Base-by-base conservation (phyloP, 2,888 invertebrate species). In the Platynereis dumerilii region DNA sequence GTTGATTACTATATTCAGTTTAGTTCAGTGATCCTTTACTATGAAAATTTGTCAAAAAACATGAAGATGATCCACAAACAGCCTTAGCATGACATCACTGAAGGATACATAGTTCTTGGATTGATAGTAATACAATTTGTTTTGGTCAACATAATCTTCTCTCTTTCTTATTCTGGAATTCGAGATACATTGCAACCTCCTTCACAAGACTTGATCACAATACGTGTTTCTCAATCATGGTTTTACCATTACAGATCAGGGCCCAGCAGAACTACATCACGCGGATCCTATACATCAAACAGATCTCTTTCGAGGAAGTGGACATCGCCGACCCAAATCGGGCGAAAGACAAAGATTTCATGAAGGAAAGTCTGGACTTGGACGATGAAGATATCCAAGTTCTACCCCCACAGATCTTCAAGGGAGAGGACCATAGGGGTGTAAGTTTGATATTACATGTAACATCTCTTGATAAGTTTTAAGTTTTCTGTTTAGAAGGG, bases 261-360 rank as follows among this genome's bases (percentile, higher is more conserved):
- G 96, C 96, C 85, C 89, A 94, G 75, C 96, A 97, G 84, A 94
- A 95, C 83, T 89, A 94, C 71, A 94, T 96, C 65, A 85, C 92
- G 76, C 93, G 96, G 91, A 93, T 96, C 80, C 86, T 98, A 78
- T 94, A 95, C 80, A 93, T 94, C 76, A 92, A 93, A 87, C 90
- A 88, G 85, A 91, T 98, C 76, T 89, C 91, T 77, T 96, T 94
- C 85, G 92, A 94, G 84, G 87, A 90, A 69, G 91, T 97, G 79
- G 98, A 98, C 85, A 96, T 98, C 79, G 92, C 96, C 58, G 95
- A 95, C 84, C 95, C 96, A 26, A 93, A 92, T 60, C 91, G 90
- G 81, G 96, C 96, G 84, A 86, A 89, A 64, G 91, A 92, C 74
- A 93, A 94, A 85, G 92, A 92, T 76, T 92, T 92, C 80, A 96